These are phyloP conservation scores for Terrapene triunguis DNA, from an alignment of 2,113 vertebrate genomes.

Conservation along the genomic window DNA sequence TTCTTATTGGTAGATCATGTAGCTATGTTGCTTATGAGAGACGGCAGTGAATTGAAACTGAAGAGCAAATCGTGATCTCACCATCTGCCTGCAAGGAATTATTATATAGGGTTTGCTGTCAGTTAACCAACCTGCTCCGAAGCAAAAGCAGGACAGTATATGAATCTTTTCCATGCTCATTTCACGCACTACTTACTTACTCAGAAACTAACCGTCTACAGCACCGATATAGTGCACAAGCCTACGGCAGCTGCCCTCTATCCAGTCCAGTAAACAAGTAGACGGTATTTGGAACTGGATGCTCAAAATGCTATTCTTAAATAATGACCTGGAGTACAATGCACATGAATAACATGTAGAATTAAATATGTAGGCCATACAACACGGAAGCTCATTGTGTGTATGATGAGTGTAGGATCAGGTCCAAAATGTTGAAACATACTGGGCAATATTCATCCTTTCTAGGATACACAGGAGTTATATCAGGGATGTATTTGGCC, in stretches of 20 bases:
- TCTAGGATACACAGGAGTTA: background rate
- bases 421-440: background rate
- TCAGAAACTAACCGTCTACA: background rate
- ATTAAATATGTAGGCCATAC: background rate
- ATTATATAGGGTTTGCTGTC: constrained; percentile 70
- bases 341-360: background rate
- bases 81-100: constrained; percentile 79
- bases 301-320: background rate
- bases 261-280: background rate
- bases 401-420: background rate
- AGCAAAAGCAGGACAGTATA: constrained; percentile 58
- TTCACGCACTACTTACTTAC: constrained; percentile 55
- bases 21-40: constrained; percentile 67
- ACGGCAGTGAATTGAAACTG: constrained; percentile 74
- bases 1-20: constrained; percentile 27
- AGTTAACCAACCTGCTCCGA: constrained; percentile 71
- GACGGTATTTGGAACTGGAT: background rate
- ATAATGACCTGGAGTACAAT: background rate
- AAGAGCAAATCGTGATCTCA: constrained; percentile 77
- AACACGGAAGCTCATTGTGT: background rate
- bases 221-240: background rate
- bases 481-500: background rate
- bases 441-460: background rate
- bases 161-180: constrained; percentile 36
- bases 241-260: background rate